phyloP scores from a whole-genome alignment of 1,140 invertebrate species.

The Brachionus rotundiformis region DNA sequence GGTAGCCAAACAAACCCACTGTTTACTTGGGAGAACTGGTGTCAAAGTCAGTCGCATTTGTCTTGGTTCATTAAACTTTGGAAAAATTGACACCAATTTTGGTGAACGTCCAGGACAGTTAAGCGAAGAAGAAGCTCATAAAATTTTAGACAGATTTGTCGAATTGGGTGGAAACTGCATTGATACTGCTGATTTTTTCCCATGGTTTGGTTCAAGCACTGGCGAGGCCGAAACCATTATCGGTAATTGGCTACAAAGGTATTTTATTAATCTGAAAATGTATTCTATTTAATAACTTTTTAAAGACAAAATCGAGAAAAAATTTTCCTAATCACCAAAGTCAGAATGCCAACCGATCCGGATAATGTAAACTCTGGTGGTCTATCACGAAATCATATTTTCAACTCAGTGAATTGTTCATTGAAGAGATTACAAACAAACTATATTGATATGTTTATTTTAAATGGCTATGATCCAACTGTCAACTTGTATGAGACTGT shows the following conservation, averaged over 20 bases:
- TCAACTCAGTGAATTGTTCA: slow-evolving; percentile 45
- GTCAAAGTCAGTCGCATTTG: slow-evolving; percentile 56
- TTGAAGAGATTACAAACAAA: slow-evolving; percentile 52
- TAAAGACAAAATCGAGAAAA: slow-evolving; percentile 45
- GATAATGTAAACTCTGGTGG: slow-evolving; percentile 48
- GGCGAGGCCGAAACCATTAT: slow-evolving; percentile 58
- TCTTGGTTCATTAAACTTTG: slow-evolving; percentile 56
- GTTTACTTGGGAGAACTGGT: slow-evolving; percentile 55
- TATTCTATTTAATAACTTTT: neutral
- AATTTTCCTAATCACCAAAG: slow-evolving; percentile 52
- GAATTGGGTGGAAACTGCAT: slow-evolving; percentile 60
- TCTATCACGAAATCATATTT: slow-evolving; percentile 49
- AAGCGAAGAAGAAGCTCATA: slow-evolving; percentile 54
- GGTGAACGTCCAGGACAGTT: slow-evolving; percentile 53
- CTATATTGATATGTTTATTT: slow-evolving; percentile 53
- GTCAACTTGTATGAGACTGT: slow-evolving; percentile 56
- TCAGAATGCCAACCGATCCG: slow-evolving; percentile 18
- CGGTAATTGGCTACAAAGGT: slow-evolving; percentile 58
- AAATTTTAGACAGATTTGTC: slow-evolving; percentile 57
- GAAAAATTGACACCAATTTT: slow-evolving; percentile 46
- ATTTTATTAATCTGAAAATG: slow-evolving; percentile 53
- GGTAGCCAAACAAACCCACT: slow-evolving; percentile 27
- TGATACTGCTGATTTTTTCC: slow-evolving; percentile 60
- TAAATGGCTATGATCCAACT: slow-evolving; percentile 56
- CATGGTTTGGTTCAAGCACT: slow-evolving; percentile 42